Evolutionary conservation across 2,888 invertebrate species (phyloP), one percentile per base, ranked within the genome.

Genomic region (Trachelus troglodyta): DNA sequence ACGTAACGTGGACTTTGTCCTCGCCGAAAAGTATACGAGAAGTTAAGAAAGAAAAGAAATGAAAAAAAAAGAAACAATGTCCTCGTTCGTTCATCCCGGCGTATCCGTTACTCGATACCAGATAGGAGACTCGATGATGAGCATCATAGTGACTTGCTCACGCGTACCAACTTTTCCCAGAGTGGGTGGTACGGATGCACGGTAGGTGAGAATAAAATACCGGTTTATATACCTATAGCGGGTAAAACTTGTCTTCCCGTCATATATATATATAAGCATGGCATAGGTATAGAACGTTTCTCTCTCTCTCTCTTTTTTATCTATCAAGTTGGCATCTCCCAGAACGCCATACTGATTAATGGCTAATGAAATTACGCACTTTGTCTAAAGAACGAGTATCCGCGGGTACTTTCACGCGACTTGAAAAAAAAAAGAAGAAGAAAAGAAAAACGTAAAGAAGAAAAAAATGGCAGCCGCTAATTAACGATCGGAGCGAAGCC

Each of bases 341-440:
- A 9, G 40, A 71, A 23, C 73, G 35, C 56, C 23, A 23, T 56
- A 56, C 56, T 56, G 56, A 56, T 56, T 56, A 56, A 56, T 23
- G 56, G 56, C 56, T 56, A 56, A 56, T 56, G 56, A 56, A 56
- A 56, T 56, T 34, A 34, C 71, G 73, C 73, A 73, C 74, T 79
- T 34, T 73, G 34, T 80, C 73, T 69, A 78, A 69, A 37, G 76
- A 74, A 75, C 79, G 79, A 77, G 85, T 86, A 82, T 79, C 34
- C 75, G 83, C 83, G 83, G 80, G 80, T 81, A 87, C 87, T 87
- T 87, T 87, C 86, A 87, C 87, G 82, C 80, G 81, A 81, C 82
- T 76, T 81, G 83, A 56, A 76, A 15, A 69, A 71, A 34, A 71
- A n/a, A 79, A 71, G 73, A 79, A 81, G 69, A 69, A 37, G 69